Evolutionary conservation across 2,888 invertebrate genomes (phyloP), one percentile per base, ranked within the genome.

Genomic region (Ormyrus pomaceus): DNA sequence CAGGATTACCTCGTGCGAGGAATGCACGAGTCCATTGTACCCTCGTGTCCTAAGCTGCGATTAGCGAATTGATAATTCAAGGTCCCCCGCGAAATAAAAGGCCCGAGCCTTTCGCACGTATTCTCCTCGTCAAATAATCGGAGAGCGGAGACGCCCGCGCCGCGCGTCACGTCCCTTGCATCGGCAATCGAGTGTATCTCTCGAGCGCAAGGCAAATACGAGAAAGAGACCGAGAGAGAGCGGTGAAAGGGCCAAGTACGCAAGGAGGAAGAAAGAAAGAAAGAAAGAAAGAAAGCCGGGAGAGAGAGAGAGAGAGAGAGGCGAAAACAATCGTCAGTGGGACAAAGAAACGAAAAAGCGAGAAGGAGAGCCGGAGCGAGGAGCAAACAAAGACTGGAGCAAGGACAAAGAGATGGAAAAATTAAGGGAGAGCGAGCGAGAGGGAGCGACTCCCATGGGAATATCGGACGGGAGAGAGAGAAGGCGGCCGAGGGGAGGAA

Each of bases 321-420:
- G 74, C 64, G 62, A 77, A 77, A 75, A 71, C 71, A 76, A 77
- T 78, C 76, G 77, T 74, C 77, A 78, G 69, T 80, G 62, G 71
- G 77, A 76, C 76, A 79, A 79, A 80, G 78, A 80, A 66, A 75
- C 61, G 64, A 68, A 76, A 70, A 76, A 73, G 56, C 62, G 77
- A 75, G n/a, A 59, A 66, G 61, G 71, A 62, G 59, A 72, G 72
- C 64, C 66, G 68, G 51, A 68, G 71, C 34, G 10, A 48, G 55
- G 34, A 66, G 64, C 72, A 76, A 72, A 76, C 75, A 75, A 80
- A 81, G 75, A 80, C 80, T 19, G 68, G 19, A 19, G 61, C 70
- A 77, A 77, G 79, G 81, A 77, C 79, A 80, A 79, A 77, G 80
- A 82, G 76, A 79, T 79, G 79, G 81, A 76, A 77, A 82, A 79